A percentile compares a stretch with the other conserved stretches of the same genome.
Conservation (phyloP, 2,888 invertebrate species). For the Rugalucina vietnamica region DNA sequence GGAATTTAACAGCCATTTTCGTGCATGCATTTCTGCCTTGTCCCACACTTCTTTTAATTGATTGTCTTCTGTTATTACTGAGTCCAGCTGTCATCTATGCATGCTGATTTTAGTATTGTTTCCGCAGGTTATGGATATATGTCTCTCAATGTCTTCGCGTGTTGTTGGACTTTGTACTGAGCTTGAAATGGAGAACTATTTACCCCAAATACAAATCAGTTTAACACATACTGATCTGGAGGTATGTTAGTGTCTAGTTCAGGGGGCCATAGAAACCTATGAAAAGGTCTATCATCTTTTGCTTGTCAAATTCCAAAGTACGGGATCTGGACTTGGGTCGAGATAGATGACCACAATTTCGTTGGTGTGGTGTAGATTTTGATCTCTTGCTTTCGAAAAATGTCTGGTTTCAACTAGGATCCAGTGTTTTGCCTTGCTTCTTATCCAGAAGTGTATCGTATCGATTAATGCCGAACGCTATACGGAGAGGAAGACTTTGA, state of each 20-base stretch:
- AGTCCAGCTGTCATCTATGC: conserved; percentile 53
- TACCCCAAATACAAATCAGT: conserved; percentile 42
- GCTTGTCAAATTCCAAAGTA: no score
- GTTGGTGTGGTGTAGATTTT: no score
- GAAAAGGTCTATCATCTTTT: no score
- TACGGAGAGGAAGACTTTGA: no score
- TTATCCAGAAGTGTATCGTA: no score
- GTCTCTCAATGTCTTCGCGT: conserved; percentile 25
- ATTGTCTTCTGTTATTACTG: conserved; percentile 20
- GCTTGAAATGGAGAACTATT: conserved; percentile 35
- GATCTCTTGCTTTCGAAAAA: no score
- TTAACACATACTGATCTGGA: conserved; percentile 33
- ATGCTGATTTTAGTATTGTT: conserved; percentile 41
- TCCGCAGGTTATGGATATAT: conserved; percentile 30
- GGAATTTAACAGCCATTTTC: conserved; percentile 32
- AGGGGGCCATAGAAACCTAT: background rate
- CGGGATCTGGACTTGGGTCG: no score
- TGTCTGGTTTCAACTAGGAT: no score
- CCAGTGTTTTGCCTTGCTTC: no score
- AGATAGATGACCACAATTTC: no score
- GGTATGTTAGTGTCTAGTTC: background rate
- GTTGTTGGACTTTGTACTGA: conserved; percentile 10
- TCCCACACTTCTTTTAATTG: conserved; percentile 27
- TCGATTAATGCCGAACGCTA: no score
- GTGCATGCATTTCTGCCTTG: conserved; percentile 28